Evolutionary conservation across 2,797 vertebrate genomes (phyloP).

Genomic region (Petrocephalus schoutedeni): DNA sequence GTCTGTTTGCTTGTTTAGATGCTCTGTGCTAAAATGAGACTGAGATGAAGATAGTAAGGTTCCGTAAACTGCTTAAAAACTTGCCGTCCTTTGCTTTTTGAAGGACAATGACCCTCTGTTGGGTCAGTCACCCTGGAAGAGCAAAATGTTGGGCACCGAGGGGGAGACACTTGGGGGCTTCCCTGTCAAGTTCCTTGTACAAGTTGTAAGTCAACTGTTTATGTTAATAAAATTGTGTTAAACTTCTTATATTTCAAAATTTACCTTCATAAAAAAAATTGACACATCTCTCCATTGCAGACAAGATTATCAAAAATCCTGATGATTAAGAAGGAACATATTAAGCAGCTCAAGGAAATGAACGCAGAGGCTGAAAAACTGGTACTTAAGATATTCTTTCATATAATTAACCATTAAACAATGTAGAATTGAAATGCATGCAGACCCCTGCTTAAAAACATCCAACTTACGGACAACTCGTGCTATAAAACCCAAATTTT

Average conservation of each 20-base stretch:
- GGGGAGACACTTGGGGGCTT: slow-evolving; percentile 74
- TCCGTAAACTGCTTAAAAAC: background rate
- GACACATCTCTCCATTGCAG: slow-evolving; percentile 43
- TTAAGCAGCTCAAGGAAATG: slow-evolving; percentile 77
- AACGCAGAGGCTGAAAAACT: slow-evolving; percentile 77
- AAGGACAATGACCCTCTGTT: slow-evolving; percentile 90
- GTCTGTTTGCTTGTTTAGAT: background rate
- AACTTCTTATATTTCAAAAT: background rate
- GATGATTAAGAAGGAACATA: slow-evolving; percentile 81
- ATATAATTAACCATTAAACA: background rate
- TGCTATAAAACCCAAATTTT: background rate
- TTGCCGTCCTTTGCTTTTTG: slow-evolving; percentile 6
- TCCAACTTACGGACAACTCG: background rate
- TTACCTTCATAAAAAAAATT: background rate
- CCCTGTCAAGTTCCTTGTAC: slow-evolving; percentile 75
- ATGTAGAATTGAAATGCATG: background rate
- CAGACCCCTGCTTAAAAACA: background rate
- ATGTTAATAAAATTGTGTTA: background rate
- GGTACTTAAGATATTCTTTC: slow-evolving; percentile 52
- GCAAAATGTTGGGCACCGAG: slow-evolving; percentile 78
- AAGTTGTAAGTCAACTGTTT: slow-evolving; percentile 67
- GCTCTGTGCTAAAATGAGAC: background rate
- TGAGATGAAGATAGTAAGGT: background rate
- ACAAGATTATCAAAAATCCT: slow-evolving; percentile 78
- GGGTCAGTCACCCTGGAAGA: slow-evolving; percentile 90